A percentile compares a stretch with the other conserved stretches of the same genome.
phyloP scores from a whole-genome alignment of 2,113 vertebrate genomes.

The Hydrolagus affinis region DNA sequence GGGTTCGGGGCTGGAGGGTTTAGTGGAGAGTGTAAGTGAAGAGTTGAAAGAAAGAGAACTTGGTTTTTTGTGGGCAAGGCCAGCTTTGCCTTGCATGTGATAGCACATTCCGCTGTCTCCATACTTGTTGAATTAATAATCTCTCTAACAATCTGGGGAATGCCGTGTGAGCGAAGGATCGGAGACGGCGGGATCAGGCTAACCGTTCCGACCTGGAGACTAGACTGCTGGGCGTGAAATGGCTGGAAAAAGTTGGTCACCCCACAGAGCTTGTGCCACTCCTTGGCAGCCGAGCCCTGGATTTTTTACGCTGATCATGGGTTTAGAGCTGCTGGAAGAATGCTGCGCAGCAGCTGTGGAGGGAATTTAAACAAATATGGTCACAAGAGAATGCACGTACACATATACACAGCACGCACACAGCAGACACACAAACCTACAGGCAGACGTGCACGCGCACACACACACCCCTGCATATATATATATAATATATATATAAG shows the following conservation, averaged over 20 bases:
- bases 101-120: not conserved
- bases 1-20: not conserved
- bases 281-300: constrained; percentile 36
- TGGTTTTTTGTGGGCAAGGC: too few relatives aligned
- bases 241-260: constrained; percentile 50
- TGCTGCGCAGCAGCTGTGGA: constrained; percentile 51
- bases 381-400: constrained; percentile 49
- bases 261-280: constrained; percentile 33
- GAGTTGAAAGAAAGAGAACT: too few relatives aligned
- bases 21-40: too few relatives aligned
- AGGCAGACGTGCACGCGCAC: too few relatives aligned
- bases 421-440: too few relatives aligned
- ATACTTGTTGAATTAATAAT: constrained; percentile 17
- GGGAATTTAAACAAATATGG: constrained; percentile 53
- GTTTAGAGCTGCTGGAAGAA: constrained; percentile 22
- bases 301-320: constrained; percentile 25
- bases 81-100: too few relatives aligned
- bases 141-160: not conserved
- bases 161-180: not conserved
- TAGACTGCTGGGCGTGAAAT: constrained; percentile 39
- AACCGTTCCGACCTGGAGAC: constrained; percentile 36
- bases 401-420: too few relatives aligned
- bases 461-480: too few relatives aligned
- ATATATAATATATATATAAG: too few relatives aligned
- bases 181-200: constrained; percentile 4